phyloP scores from a whole-genome alignment of 2,888 invertebrate genomes.

The Tetranychus piercei region DNA sequence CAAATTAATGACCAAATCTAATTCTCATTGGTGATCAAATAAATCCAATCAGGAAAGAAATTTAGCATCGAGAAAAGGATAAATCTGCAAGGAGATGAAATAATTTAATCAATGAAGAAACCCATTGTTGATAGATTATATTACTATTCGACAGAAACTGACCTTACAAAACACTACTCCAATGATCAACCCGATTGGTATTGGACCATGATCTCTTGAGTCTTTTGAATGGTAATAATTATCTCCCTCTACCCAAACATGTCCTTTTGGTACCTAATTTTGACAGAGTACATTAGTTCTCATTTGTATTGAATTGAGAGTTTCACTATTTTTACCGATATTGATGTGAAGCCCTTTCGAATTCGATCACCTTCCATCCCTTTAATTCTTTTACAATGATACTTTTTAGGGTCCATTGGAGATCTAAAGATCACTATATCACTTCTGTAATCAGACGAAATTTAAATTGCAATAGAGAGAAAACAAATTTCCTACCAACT shows the following conservation, averaged over 20 bases:
- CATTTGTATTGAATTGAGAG: not conserved
- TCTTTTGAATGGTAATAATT: slow-evolving; percentile 66
- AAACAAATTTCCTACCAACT: not conserved
- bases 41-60: not conserved
- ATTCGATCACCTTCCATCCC: slow-evolving; percentile 7
- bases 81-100: not conserved
- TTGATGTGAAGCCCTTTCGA: not conserved
- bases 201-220: slow-evolving; percentile 66
- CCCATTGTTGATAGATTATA: not conserved
- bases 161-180: slow-evolving; percentile 44
- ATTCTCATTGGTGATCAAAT: not conserved
- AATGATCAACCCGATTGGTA: slow-evolving; percentile 62
- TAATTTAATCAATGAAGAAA: not conserved
- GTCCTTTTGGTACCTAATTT: slow-evolving; percentile 54
- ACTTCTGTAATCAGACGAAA: not conserved
- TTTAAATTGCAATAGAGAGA: not conserved
- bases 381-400: not conserved
- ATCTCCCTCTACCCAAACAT: slow-evolving; percentile 82
- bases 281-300: not conserved
- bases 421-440: slow-evolving; percentile 10
- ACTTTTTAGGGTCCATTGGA: slow-evolving; percentile 2
- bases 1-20: no score
- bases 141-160: not conserved
- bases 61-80: not conserved
- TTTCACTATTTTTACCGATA: not conserved